Evolutionary conservation across 2,888 invertebrate species (phyloP), one percentile per base, ranked within the genome.

Genomic region (Drosophila colorata): DNA sequence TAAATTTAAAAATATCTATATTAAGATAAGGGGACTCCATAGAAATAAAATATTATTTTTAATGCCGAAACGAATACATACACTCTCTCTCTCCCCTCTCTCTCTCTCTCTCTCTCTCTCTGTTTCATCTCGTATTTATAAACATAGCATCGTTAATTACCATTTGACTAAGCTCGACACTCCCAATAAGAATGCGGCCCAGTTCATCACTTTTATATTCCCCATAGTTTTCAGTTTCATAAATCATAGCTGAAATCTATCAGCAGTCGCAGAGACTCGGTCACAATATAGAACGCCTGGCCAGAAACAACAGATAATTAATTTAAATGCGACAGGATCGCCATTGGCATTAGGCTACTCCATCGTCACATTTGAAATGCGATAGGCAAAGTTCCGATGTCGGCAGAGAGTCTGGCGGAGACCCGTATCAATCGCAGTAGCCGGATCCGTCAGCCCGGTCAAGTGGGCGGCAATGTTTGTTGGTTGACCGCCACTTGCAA

Each of bases 371-470:
- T 80, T 74, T 83, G 87, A 80, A 80, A 87, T 80, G 48, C 59
- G 76, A 83, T 74, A 83, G 51, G 65, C 83, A 76, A 87, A 83
- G 83, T 83, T 83, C 83, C 83, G 72, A 84, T 80, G 66, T 67
- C 57, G 79, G 52, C 80, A 53, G 69, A 28, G 44, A 51, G 80
- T 76, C 80, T 78, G 40, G 20, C 9, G 7, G 38, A 38, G 31
- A 78, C 47, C 73, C 69, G 47, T 31, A 55, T 72, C 77, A 76
- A 48, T 57, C 25, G 43, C 51, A 48, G 66, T 33, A 40, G 46
- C 61, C 58, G 55, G 67, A 71, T 69, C 57, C 41, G 14, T 49
- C 14, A 8, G 23, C 46, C 51, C 57, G 80, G 80, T 81, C 82
- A 82, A 81, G 86, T 76, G 83, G 78, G 69, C 74, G 66, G 71